A percentile compares a stretch with the other conserved stretches of the same genome.
Evolutionary conservation across 1,140 invertebrate genomes (phyloP).

Genomic region (Caenorhabditis brenneri): DNA sequence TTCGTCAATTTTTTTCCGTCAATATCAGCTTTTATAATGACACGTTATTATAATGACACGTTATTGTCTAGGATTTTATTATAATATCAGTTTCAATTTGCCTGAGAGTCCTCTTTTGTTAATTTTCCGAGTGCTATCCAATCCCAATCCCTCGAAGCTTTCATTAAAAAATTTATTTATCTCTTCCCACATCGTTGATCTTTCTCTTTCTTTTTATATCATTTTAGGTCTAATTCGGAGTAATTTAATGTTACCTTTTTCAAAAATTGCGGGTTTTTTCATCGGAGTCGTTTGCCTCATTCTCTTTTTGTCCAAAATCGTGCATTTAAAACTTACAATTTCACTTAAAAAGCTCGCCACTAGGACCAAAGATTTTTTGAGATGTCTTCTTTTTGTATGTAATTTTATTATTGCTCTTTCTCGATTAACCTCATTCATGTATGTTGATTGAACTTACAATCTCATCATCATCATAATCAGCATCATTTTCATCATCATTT

Average conservation of each 20-base stretch:
- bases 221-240: slow-evolving; percentile 32
- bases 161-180: slow-evolving; percentile 4
- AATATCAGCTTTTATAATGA: no score
- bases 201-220: slow-evolving; percentile 4
- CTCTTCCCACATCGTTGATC: not conserved
- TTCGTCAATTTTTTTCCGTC: no score
- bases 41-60: no score
- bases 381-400: not conserved
- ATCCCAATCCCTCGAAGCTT: not conserved
- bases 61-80: no score
- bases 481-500: not conserved
- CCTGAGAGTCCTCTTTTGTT: no score
- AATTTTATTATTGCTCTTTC: not conserved
- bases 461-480: not conserved
- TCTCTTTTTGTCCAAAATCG: not conserved
- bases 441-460: not conserved
- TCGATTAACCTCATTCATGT: not conserved
- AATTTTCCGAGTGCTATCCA: not conserved
- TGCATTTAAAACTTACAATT: not conserved
- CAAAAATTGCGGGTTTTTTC: slow-evolving; percentile 6
- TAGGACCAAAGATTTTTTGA: slow-evolving; percentile 30
- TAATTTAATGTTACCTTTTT: not conserved
- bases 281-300: not conserved
- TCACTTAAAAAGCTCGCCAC: not conserved
- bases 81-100: no score